These are phyloP conservation scores for Leptinotarsa tumamoca DNA, from an alignment of 2,888 invertebrate species.

Conservation along the genomic window DNA sequence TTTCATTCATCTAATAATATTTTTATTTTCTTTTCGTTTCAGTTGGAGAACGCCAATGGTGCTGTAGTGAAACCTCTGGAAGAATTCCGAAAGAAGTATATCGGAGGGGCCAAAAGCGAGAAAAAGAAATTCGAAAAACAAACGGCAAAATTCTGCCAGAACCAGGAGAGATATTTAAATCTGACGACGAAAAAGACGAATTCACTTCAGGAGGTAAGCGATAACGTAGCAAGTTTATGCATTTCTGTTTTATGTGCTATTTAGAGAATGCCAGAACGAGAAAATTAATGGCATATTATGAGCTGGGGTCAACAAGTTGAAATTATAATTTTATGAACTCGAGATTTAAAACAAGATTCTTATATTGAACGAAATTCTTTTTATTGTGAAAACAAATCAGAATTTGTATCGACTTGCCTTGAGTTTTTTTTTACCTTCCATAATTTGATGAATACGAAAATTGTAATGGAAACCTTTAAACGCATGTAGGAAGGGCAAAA, in stretches of 20 bases:
- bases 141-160: slow-evolving; percentile 96
- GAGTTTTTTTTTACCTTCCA: too few relatives aligned
- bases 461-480: too few relatives aligned
- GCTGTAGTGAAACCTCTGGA: slow-evolving; percentile 95
- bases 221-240: background rate
- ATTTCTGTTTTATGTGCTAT: slow-evolving; percentile 26
- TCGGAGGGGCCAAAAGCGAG: slow-evolving; percentile 94
- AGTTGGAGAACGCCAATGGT: slow-evolving; percentile 92
- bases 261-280: slow-evolving; percentile 24
- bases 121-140: slow-evolving; percentile 99
- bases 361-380: too few relatives aligned
- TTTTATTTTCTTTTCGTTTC: slow-evolving; percentile 61
- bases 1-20: too few relatives aligned
- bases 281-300: slow-evolving; percentile 24
- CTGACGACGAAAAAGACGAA: slow-evolving; percentile 91
- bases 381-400: too few relatives aligned
- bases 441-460: too few relatives aligned
- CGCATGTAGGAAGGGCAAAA: too few relatives aligned
- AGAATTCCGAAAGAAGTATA: slow-evolving; percentile 93
- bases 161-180: slow-evolving; percentile 94
- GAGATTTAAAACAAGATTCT: too few relatives aligned
- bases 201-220: slow-evolving; percentile 86
- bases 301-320: too few relatives aligned
- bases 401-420: too few relatives aligned
- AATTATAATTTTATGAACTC: too few relatives aligned